phyloP scores from a whole-genome alignment of 1,140 invertebrate genomes.

The Hycleus cichorii region DNA sequence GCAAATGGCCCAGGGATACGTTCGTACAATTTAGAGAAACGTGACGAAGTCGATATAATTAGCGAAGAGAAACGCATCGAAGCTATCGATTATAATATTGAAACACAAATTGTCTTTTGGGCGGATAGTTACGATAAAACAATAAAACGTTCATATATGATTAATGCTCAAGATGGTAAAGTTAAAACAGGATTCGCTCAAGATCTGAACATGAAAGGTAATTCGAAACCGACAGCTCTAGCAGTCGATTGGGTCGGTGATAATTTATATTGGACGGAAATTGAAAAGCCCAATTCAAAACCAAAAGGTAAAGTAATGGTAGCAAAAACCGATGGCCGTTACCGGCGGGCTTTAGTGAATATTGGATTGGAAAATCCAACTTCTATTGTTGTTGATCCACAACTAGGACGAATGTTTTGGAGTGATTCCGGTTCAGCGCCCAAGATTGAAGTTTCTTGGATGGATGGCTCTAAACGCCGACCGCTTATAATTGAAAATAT shows the following conservation, averaged over 20 bases:
- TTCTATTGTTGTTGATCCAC: constrained; percentile 80
- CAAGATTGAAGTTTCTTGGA: constrained; percentile 87
- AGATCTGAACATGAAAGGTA: constrained; percentile 75
- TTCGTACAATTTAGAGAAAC: constrained; percentile 58
- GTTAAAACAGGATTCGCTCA: constrained; percentile 81
- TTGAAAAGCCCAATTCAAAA: constrained; percentile 64
- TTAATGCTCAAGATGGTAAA: constrained; percentile 65
- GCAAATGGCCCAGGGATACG: constrained; percentile 83
- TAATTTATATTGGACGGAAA: constrained; percentile 93
- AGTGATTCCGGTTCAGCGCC: constrained; percentile 75
- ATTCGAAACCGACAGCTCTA: constrained; percentile 73
- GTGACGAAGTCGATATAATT: constrained; percentile 68
- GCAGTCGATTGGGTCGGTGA: constrained; percentile 88
- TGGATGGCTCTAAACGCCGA: constrained; percentile 85
- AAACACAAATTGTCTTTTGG: constrained; percentile 82
- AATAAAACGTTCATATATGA: constrained; percentile 86
- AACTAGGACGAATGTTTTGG: constrained; percentile 82
- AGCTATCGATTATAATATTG: constrained; percentile 80
- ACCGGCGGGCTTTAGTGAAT: constrained; percentile 67
- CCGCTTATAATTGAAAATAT: constrained; percentile 72
- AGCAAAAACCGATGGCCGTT: constrained; percentile 81
- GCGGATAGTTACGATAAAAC: constrained; percentile 82
- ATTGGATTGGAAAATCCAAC: constrained; percentile 72
- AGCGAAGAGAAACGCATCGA: constrained; percentile 77
- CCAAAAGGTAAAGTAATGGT: constrained; percentile 75